Conservation (phyloP, 1,140 invertebrate genomes). For the Hyles vespertilio region DNA sequence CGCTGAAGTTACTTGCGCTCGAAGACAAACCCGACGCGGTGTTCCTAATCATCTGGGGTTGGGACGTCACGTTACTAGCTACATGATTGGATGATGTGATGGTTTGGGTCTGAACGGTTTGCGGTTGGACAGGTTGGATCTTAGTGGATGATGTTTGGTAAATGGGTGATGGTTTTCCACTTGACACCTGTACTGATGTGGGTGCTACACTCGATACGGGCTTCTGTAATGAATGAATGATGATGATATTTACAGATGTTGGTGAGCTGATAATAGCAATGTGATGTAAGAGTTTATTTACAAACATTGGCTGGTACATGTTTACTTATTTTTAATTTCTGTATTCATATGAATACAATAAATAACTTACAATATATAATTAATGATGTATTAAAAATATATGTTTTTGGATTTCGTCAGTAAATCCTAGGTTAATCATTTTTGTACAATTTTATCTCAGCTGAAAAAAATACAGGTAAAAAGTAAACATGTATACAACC, state of each 20-base stretch:
- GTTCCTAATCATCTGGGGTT: slow-evolving; percentile 71
- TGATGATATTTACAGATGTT: slow-evolving; percentile 66
- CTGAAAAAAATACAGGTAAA: too few species aligned
- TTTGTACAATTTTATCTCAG: too few species aligned
- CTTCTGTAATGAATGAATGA: slow-evolving; percentile 75
- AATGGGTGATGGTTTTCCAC: slow-evolving; percentile 83
- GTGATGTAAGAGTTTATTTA: slow-evolving; percentile 2
- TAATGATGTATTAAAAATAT: too few species aligned
- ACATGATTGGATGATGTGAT: slow-evolving; percentile 59
- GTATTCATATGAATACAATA: too few species aligned
- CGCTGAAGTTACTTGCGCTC: slow-evolving; percentile 50
- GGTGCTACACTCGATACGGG: slow-evolving; percentile 90
- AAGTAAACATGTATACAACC: too few species aligned
- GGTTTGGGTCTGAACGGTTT: slow-evolving; percentile 78
- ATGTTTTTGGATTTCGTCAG: too few species aligned
- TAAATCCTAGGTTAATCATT: too few species aligned
- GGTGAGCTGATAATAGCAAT: slow-evolving; percentile 21
- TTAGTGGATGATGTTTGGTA: slow-evolving; percentile 89
- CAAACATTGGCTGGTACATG: background rate
- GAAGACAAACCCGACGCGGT: slow-evolving; percentile 64
- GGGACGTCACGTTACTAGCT: slow-evolving; percentile 62
- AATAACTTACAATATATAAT: too few species aligned
- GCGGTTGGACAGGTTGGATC: slow-evolving; percentile 87
- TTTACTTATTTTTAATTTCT: too few species aligned
- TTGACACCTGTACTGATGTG: slow-evolving; percentile 79